Conservation (phyloP, 2,113 vertebrate genomes). For the Lepus timidus region DNA sequence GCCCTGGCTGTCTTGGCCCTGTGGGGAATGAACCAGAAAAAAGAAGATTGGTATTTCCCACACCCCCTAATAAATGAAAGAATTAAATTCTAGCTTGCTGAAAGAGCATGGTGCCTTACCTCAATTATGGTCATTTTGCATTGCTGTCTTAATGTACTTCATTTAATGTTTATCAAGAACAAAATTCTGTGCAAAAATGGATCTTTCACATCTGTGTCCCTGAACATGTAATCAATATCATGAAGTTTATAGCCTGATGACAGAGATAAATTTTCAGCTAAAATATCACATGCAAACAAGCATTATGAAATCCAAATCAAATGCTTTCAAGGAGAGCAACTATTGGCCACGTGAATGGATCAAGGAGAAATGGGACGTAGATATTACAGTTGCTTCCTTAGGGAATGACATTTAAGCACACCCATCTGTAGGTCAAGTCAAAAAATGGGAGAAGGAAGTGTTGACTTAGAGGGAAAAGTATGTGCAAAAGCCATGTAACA, state of each 20-base stretch:
- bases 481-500: neutral
- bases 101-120: neutral
- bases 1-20: too few relatives aligned
- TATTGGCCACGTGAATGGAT: neutral
- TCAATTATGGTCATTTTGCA: neutral
- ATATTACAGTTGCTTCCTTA: neutral
- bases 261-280: neutral
- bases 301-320: constrained; percentile 24
- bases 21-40: too few relatives aligned
- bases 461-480: too few relatives aligned
- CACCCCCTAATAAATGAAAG: too few relatives aligned
- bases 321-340: constrained; percentile 9
- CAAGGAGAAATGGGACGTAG: neutral
- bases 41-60: too few relatives aligned
- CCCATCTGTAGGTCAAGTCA: neutral
- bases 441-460: neutral
- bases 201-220: neutral
- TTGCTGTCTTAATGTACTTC: neutral
- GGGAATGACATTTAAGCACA: neutral
- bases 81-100: neutral
- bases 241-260: neutral
- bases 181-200: neutral
- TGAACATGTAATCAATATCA: neutral
- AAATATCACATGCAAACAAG: constrained; percentile 5
- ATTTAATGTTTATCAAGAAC: neutral